Percentiles rank a stretch among this genome's conserved stretches.
These are phyloP conservation scores for Ceyx melanurus DNA, from an alignment of 2,113 vertebrate genomes.

Conservation along the genomic window DNA sequence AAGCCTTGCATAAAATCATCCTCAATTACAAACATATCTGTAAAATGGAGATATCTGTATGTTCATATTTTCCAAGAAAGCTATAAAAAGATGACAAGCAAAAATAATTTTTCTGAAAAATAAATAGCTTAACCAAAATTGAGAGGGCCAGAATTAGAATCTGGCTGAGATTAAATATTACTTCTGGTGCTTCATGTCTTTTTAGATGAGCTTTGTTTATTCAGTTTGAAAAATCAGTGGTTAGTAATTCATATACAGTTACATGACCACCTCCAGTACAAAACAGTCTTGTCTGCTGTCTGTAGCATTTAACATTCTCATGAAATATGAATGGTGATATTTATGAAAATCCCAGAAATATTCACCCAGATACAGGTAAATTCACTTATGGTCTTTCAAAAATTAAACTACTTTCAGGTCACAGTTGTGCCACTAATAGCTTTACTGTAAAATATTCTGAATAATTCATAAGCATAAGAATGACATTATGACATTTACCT, in stretches of 20 bases:
- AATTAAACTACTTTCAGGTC: neutral
- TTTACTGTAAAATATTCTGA: slow-evolving; percentile 16
- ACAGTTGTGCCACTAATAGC: neutral
- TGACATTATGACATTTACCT: slow-evolving; percentile 36
- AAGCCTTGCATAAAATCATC: neutral
- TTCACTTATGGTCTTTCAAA: neutral
- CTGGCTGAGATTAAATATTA: neutral
- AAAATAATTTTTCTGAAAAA: neutral
- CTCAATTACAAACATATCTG: neutral
- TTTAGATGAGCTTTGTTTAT: neutral
- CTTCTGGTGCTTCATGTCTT: neutral
- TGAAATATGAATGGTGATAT: neutral
- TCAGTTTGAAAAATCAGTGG: neutral
- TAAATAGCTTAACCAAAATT: neutral
- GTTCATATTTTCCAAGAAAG: neutral
- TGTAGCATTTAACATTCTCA: neutral
- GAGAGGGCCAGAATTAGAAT: neutral
- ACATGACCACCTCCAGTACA: neutral
- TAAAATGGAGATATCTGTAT: neutral
- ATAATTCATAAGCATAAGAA: slow-evolving; percentile 41
- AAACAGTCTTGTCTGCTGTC: neutral
- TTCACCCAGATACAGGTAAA: neutral
- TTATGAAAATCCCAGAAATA: neutral
- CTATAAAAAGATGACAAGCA: neutral
- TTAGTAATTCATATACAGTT: neutral